Conservation (phyloP, 2,113 vertebrate genomes). For the Sebastes schlegelii region DNA sequence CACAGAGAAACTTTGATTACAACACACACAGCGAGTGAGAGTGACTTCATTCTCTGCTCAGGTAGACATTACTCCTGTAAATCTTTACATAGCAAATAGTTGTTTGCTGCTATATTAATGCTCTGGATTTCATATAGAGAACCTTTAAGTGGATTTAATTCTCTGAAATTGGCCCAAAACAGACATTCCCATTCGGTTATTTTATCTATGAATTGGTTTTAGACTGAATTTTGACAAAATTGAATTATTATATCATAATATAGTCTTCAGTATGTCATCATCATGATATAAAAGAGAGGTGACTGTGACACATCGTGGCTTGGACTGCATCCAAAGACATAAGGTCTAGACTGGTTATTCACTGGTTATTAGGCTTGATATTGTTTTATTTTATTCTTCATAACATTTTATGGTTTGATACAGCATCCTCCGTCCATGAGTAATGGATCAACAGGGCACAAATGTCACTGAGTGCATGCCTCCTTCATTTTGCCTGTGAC, state of each 20-base stretch:
- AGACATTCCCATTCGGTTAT: background rate
- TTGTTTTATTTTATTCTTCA: slow-evolving; percentile 11
- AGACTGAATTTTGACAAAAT: slow-evolving; percentile 11
- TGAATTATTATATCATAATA: background rate
- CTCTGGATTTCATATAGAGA: too few relatives aligned
- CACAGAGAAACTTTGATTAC: too few relatives aligned
- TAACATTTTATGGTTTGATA: slow-evolving; percentile 27
- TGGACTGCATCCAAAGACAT: slow-evolving; percentile 7
- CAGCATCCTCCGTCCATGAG: slow-evolving; percentile 16
- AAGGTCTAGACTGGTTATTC: slow-evolving; percentile 3
- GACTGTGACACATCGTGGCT: slow-evolving; percentile 6
- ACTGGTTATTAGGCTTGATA: slow-evolving; percentile 13
- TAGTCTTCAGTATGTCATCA: background rate
- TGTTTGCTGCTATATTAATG: too few relatives aligned
- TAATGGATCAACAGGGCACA: slow-evolving; percentile 44
- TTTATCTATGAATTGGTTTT: background rate
- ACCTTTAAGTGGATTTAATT: background rate
- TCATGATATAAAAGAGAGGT: slow-evolving; percentile 5
- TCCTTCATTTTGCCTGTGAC: slow-evolving; percentile 55
- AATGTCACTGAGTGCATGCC: slow-evolving; percentile 34
- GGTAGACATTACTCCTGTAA: too few relatives aligned
- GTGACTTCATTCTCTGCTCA: too few relatives aligned
- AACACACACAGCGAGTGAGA: too few relatives aligned
- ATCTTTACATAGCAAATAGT: too few relatives aligned
- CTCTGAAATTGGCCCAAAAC: background rate